phyloP scores from a whole-genome alignment of 2,113 vertebrate genomes.

The Fregetta grallaria region DNA sequence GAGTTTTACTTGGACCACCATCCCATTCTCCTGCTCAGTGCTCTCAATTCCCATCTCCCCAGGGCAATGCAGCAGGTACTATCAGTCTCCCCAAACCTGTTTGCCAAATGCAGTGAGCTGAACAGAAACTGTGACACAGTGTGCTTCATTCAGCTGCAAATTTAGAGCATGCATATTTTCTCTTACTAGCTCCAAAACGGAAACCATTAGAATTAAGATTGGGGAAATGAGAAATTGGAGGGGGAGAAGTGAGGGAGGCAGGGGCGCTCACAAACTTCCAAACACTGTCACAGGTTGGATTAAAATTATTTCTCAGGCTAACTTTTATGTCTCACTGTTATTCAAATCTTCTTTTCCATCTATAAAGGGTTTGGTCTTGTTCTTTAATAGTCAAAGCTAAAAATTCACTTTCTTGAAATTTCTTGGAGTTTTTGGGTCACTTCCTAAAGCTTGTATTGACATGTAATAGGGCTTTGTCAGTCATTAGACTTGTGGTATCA shows the following conservation, averaged over 20 bases:
- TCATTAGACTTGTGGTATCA: background rate
- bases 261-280: background rate
- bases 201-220: background rate
- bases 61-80: background rate
- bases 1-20: background rate
- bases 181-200: background rate
- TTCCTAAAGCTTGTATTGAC: background rate
- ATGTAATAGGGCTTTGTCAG: background rate
- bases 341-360: background rate
- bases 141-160: background rate
- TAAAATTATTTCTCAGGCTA: background rate
- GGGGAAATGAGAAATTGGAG: background rate
- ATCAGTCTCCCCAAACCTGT: background rate
- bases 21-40: background rate
- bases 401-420: background rate
- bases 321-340: background rate
- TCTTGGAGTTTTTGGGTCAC: background rate
- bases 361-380: background rate
- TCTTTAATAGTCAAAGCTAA: background rate
- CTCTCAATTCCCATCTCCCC: background rate
- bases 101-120: background rate
- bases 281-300: background rate
- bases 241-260: rapidly evolving
- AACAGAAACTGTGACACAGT: background rate
- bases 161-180: background rate